These are phyloP conservation scores for Camptogramma bilineatum DNA, from an alignment of 2,888 invertebrate genomes.

Conservation along the genomic window DNA sequence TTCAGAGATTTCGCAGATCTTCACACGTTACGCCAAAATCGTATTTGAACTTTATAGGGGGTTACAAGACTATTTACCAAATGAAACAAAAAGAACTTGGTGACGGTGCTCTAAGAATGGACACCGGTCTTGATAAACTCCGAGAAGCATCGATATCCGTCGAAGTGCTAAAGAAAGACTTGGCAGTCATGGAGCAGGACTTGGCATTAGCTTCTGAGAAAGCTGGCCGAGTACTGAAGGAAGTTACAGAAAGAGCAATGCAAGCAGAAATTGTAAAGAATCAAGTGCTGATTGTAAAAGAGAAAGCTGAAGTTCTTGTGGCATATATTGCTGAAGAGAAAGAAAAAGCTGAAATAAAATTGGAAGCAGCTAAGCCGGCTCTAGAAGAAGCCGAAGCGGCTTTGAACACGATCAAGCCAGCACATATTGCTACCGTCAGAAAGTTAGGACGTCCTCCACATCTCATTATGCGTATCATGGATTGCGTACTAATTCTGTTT, in stretches of 20 bases:
- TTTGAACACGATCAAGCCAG: constrained; percentile 97
- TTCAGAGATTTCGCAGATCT: constrained; percentile 95
- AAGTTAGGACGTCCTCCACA: constrained; percentile 98
- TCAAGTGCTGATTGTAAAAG: constrained; percentile 97
- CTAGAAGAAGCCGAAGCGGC: constrained; percentile 98
- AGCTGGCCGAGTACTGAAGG: constrained; percentile 94
- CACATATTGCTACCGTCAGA: constrained; percentile 97
- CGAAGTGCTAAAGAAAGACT: constrained; percentile 94
- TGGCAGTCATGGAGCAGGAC: constrained; percentile 97
- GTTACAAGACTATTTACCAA: constrained; percentile 97
- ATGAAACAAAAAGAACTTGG: constrained; percentile 95
- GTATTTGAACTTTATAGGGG: constrained; percentile 97
- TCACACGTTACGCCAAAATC: constrained; percentile 99
- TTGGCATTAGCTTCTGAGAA: constrained; percentile 96
- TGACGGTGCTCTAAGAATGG: constrained; percentile 96
- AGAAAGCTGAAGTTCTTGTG: constrained; percentile 96
- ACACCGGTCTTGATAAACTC: constrained; percentile 96
- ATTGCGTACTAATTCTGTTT: constrained; percentile 96
- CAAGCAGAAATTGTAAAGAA: constrained; percentile 98
- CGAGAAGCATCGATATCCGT: constrained; percentile 98
- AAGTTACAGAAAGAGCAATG: constrained; percentile 96
- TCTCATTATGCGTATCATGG: constrained; percentile 99
- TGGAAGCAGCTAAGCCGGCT: constrained; percentile 98
- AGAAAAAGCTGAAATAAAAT: constrained; percentile 94
- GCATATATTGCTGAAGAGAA: constrained; percentile 95